Percentiles rank a stretch among this genome's conserved stretches.
phyloP scores from a whole-genome alignment of 2,113 vertebrate species.

The Campylorhamphus procurvoides region DNA sequence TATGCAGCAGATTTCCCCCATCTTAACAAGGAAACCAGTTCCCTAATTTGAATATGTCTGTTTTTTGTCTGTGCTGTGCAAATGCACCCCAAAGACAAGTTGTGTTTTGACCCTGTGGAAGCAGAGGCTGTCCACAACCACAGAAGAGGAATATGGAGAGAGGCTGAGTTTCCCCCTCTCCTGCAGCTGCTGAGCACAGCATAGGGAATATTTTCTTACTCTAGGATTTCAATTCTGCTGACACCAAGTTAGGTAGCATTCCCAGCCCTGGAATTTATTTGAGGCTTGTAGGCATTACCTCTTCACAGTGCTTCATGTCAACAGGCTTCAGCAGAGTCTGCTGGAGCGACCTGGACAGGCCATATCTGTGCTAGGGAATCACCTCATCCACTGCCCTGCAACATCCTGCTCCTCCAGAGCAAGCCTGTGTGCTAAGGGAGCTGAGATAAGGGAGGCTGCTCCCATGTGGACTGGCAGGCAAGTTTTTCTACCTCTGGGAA shows the following conservation, averaged over 20 bases:
- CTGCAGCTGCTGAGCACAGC: background rate
- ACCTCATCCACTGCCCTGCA: background rate
- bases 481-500: background rate
- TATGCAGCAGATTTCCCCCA: background rate
- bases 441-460: background rate
- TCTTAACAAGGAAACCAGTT: background rate
- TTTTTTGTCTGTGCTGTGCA: background rate
- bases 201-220: background rate
- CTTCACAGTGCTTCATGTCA: background rate
- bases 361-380: background rate
- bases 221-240: background rate
- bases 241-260: background rate
- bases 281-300: background rate
- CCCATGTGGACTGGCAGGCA: accelerated
- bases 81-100: background rate
- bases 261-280: background rate
- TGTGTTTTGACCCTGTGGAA: background rate
- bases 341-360: background rate
- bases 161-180: background rate
- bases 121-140: background rate
- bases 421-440: background rate
- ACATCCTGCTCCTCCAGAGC: background rate
- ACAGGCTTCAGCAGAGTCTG: background rate
- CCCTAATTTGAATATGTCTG: background rate
- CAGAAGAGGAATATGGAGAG: background rate